Percentiles rank a stretch among this genome's conserved stretches.
These are phyloP conservation scores for Xiphophorus birchmanni DNA, from an alignment of 2,797 vertebrate species.

Conservation along the genomic window DNA sequence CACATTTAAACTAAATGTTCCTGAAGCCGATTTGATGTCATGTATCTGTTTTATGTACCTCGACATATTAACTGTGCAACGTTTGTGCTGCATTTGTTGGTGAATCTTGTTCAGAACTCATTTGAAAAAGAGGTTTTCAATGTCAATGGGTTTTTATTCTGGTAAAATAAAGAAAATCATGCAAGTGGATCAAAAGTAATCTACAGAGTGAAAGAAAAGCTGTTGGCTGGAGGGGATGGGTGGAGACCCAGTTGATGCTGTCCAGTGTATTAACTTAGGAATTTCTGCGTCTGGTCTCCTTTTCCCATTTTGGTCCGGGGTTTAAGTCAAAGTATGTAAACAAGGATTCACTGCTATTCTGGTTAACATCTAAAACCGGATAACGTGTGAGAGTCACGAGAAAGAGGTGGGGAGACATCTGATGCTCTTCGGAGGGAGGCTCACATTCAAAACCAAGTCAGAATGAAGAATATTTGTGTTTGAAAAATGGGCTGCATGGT, in stretches of 20 bases:
- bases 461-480: slow-evolving; percentile 1
- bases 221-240: too few relatives aligned
- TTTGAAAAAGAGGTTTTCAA: too few relatives aligned
- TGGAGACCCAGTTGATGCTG: neutral
- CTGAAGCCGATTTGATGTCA: too few relatives aligned
- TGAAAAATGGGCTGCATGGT: slow-evolving; percentile 27
- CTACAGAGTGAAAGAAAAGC: neutral
- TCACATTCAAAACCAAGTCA: neutral
- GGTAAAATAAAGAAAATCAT: neutral
- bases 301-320: neutral
- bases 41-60: too few relatives aligned
- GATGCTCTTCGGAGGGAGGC: neutral
- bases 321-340: slow-evolving; percentile 13
- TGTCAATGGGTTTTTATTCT: too few relatives aligned
- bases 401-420: neutral
- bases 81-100: too few relatives aligned
- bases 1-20: too few relatives aligned
- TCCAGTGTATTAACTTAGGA: neutral
- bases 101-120: too few relatives aligned
- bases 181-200: neutral
- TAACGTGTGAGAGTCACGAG: neutral
- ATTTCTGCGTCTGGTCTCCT: neutral
- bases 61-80: too few relatives aligned
- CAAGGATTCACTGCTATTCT: neutral
- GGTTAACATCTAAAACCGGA: neutral